Base-by-base conservation (phyloP, 2,797 vertebrate species). In the Distichodus sexfasciatus region DNA sequence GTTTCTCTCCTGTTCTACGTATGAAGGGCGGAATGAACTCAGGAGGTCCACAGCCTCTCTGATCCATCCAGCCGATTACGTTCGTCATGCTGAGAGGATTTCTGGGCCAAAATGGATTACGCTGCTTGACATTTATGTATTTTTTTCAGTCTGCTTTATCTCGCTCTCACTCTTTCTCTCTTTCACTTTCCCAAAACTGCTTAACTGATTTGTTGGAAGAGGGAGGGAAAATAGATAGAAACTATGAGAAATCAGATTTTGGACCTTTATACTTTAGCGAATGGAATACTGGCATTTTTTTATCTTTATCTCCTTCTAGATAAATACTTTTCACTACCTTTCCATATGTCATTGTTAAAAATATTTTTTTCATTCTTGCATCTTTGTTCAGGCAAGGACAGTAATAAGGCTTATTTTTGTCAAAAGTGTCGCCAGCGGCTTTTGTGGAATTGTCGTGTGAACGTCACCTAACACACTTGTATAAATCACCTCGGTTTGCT, bases 1-100 rank as follows among this genome's bases (percentile, higher is more conserved):
- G 15, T 10, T 55, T 31, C 19, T 5, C 62, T 15, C 15, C 3
- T 19, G 44, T n/a, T 67, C 12, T 57, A 15, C 15, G 69, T 14
- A 38, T 57, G 33, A 72, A 66, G 66, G 26, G 21, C 6, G 4
- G 53, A 71, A 58, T 66, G 69, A 77, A 67, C 33, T 78, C 65
- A 66, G 65, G 71, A 83, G 66, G 64, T 33, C 29, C 51, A 36
- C 53, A 63, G 55, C 51, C 60, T 70, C 74, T 73, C 76, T 87
- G 77, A 83, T 83, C 84, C 80, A 80, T 81, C 74, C 76, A 66
- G 73, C 72, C 76, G 76, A 72, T 81, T 72, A 72, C 71, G 67
- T 80, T 60, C 79, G 83, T 80, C 77, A 69, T 71, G 75, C 82
- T 86, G 87, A 89, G 87, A 87, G 86, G 87, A 89, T 88, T 88